Evolutionary conservation across 2,113 vertebrate species (phyloP).

Genomic region (Laticauda laticaudata): DNA sequence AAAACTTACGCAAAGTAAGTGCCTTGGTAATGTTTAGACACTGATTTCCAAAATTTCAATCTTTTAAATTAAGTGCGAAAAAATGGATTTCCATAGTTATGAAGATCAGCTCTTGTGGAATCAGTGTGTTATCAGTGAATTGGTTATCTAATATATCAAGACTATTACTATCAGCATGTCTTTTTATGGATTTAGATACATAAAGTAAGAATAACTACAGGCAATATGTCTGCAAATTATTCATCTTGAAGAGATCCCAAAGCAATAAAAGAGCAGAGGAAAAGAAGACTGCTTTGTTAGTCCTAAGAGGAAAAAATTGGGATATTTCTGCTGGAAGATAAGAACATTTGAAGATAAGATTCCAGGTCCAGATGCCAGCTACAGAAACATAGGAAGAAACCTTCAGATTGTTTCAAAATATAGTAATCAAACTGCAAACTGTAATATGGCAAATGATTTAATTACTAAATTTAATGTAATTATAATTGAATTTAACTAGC

Average conservation of each 20-base stretch:
- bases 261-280: background rate
- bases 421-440: background rate
- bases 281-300: background rate
- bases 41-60: background rate
- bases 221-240: background rate
- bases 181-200: background rate
- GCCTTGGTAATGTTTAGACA: background rate
- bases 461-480: background rate
- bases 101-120: constrained; percentile 32
- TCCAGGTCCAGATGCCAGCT: background rate
- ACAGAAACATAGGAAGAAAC: background rate
- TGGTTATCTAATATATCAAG: constrained; percentile 5
- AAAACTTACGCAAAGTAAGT: accelerated
- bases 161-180: constrained; percentile 11
- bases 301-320: too few species aligned
- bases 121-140: background rate
- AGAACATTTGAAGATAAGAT: background rate
- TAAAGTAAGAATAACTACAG: background rate
- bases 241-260: background rate
- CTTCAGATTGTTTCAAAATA: background rate
- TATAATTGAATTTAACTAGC: background rate
- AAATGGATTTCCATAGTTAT: constrained; percentile 3
- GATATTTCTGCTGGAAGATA: background rate
- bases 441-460: background rate
- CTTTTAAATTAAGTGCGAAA: background rate